Conservation (phyloP, 2,888 invertebrate genomes). For the Leistus spinibarbis region DNA sequence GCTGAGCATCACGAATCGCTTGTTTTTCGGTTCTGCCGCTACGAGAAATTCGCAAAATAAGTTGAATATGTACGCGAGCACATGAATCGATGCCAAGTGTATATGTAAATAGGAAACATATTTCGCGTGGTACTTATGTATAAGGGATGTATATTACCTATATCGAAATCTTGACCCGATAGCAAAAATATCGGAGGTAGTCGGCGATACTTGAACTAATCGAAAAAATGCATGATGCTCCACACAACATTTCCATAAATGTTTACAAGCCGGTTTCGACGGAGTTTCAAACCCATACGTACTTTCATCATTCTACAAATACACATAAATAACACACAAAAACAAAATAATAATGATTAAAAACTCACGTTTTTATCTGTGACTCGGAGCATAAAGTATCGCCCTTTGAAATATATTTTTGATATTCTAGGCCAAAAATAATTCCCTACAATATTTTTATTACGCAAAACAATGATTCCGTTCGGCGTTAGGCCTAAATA, state of each 20-base stretch:
- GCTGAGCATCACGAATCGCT: slow-evolving; percentile 61
- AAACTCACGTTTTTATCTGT: slow-evolving; percentile 92
- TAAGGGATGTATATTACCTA: slow-evolving; percentile 61
- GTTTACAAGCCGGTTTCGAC: slow-evolving; percentile 90
- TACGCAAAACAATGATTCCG: slow-evolving; percentile 91
- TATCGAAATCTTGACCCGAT: slow-evolving; percentile 80
- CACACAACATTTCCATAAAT: slow-evolving; percentile 94
- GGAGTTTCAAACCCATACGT: slow-evolving; percentile 97
- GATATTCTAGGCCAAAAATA: slow-evolving; percentile 98
- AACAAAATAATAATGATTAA: slow-evolving; percentile 18
- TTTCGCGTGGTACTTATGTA: not conserved
- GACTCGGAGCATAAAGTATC: slow-evolving; percentile 95
- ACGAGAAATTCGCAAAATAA: slow-evolving; percentile 42
- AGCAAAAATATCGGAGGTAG: slow-evolving; percentile 76
- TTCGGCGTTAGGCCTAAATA: slow-evolving; percentile 95
- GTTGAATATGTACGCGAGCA: not conserved
- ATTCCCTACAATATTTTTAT: slow-evolving; percentile 95
- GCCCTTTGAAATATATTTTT: slow-evolving; percentile 95
- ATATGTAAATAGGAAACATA: slow-evolving; percentile 3
- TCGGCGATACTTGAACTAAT: slow-evolving; percentile 79
- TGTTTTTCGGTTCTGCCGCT: slow-evolving; percentile 71
- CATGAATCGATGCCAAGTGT: not conserved
- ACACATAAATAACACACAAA: slow-evolving; percentile 8
- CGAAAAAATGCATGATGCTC: slow-evolving; percentile 95
- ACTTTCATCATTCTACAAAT: slow-evolving; percentile 83